Conservation (phyloP, 2,113 vertebrate species). For the Callaeas wilsoni region DNA sequence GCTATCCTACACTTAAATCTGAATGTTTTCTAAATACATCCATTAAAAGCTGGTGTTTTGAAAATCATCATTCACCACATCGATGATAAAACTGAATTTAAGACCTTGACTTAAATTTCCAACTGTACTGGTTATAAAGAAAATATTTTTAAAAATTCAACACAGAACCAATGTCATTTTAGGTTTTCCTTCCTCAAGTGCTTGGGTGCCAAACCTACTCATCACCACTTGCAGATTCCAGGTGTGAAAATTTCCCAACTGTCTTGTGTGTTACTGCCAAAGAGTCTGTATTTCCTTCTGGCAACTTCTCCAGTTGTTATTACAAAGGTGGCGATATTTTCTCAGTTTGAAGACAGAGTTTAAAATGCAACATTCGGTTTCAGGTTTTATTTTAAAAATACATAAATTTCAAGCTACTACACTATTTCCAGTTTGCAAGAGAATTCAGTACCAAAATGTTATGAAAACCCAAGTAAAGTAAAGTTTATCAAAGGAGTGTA, state of each 20-base stretch:
- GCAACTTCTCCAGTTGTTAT: conserved; percentile 24
- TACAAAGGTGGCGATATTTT: background rate
- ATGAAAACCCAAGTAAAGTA: background rate
- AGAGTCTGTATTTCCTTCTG: conserved; percentile 3
- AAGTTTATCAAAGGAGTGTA: background rate
- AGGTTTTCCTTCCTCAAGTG: background rate
- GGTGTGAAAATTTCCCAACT: conserved; percentile 48
- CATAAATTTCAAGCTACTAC: background rate
- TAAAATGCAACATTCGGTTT: background rate
- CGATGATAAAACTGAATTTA: background rate
- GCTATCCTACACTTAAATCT: background rate
- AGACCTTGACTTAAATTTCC: background rate
- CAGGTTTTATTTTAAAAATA: background rate
- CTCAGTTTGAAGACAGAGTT: conserved; percentile 1
- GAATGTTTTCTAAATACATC: background rate
- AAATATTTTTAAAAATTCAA: background rate
- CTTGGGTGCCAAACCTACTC: conserved; percentile 10
- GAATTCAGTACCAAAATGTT: background rate
- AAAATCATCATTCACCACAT: background rate
- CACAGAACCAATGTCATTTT: background rate
- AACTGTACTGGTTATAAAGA: background rate
- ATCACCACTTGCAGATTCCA: conserved; percentile 19
- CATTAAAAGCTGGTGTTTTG: background rate
- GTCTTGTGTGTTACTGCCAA: background rate
- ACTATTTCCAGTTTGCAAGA: background rate